Conservation (phyloP, 2,113 vertebrate genomes). For the Gobio gobio region DNA sequence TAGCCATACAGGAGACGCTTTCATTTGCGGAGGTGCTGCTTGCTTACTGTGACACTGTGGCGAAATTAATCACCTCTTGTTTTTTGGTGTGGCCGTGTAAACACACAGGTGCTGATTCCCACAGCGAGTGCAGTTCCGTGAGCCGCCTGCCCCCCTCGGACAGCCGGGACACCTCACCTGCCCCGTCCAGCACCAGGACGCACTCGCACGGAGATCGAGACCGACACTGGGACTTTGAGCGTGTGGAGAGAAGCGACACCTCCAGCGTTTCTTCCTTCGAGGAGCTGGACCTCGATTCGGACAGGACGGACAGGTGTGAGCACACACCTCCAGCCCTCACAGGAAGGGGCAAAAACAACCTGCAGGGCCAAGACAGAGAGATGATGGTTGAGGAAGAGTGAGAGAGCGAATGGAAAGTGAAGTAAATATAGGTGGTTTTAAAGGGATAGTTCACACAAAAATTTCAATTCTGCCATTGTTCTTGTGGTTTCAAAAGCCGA, state of each 20-base stretch:
- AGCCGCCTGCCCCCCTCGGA: slow-evolving; percentile 75
- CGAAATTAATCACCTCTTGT: slow-evolving; percentile 26
- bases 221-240: slow-evolving; percentile 63
- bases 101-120: slow-evolving; percentile 57
- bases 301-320: slow-evolving; percentile 59
- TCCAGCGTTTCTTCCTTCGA: slow-evolving; percentile 86
- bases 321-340: not conserved
- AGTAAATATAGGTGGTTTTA: not conserved
- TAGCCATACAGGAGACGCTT: not conserved
- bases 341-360: slow-evolving; percentile 35
- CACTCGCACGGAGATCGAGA: slow-evolving; percentile 60
- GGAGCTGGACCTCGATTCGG: slow-evolving; percentile 81
- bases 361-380: slow-evolving; percentile 35
- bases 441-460: slow-evolving; percentile 18
- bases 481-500: not conserved
- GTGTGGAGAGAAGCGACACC: slow-evolving; percentile 68
- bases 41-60: not conserved
- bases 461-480: not conserved
- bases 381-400: slow-evolving; percentile 49
- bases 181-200: slow-evolving; percentile 72
- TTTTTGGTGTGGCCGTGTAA: slow-evolving; percentile 35
- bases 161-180: slow-evolving; percentile 78
- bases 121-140: slow-evolving; percentile 74
- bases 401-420: not conserved
- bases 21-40: slow-evolving; percentile 11